Evolutionary conservation across 23 tunicate genomes (phyloP).

Genomic region (Halocynthia roretzi): DNA sequence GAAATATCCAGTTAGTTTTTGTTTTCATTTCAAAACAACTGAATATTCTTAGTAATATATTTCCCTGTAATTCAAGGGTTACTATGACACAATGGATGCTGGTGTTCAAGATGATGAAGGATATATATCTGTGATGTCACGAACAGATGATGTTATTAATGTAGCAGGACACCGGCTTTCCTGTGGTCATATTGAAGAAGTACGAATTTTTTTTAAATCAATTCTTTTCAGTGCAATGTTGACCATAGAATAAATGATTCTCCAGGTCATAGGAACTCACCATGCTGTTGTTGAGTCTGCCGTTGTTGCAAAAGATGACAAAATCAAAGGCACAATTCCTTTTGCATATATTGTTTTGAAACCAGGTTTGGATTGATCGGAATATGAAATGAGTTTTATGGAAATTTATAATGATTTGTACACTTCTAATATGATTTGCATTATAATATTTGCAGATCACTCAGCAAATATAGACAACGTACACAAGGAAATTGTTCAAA

Average conservation of each 20-base stretch:
- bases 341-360: conserved; percentile 63
- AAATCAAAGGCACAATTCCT: conserved; percentile 82
- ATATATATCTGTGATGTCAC: conserved; percentile 94
- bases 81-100: conserved; percentile 97
- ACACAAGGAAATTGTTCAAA: conserved; percentile 24
- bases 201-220: conserved; percentile 4
- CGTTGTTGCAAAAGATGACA: conserved; percentile 79
- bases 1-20: conserved; percentile 29
- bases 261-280: conserved; percentile 57
- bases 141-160: conserved; percentile 97
- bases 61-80: conserved; percentile 44
- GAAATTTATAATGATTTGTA: neutral
- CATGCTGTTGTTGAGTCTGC: conserved; percentile 75
- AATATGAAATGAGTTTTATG: neutral
- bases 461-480: neutral
- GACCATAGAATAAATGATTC: neutral
- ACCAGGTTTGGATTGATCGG: conserved; percentile 38
- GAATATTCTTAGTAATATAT: no score
- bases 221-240: neutral
- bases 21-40: no score
- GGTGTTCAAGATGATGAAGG: conserved; percentile 86
- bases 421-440: no score
- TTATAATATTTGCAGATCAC: neutral
- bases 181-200: conserved; percentile 96
- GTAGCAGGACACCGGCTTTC: conserved; percentile 94